Evolutionary conservation across 2,113 vertebrate genomes (phyloP).

Genomic region (Sinocyclocheilus rhinocerous): DNA sequence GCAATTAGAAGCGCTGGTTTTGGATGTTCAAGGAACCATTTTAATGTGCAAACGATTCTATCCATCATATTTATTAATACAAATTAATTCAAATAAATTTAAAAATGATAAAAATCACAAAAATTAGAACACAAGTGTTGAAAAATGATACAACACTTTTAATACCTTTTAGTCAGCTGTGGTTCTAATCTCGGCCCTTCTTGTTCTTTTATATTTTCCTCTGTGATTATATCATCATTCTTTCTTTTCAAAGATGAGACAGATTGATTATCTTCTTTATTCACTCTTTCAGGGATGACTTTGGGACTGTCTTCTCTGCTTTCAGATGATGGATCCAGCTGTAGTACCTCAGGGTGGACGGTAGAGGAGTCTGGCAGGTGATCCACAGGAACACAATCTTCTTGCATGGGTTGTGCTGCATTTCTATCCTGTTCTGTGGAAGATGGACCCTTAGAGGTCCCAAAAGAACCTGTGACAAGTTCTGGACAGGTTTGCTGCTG

Average conservation of each 20-base stretch:
- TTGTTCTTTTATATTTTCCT: not conserved
- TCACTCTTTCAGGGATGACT: not conserved
- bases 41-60: not conserved
- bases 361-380: not conserved
- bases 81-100: not conserved
- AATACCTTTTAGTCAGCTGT: constrained; percentile 4
- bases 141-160: not conserved
- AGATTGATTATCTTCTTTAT: constrained; percentile 1
- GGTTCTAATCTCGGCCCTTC: not conserved
- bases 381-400: not conserved
- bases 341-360: not conserved
- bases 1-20: not conserved
- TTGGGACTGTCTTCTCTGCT: not conserved
- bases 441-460: not conserved
- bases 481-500: constrained; percentile 10
- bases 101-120: not conserved
- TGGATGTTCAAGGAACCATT: not conserved
- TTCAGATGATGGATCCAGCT: not conserved
- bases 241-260: constrained; percentile 3
- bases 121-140: not conserved
- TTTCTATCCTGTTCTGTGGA: not conserved
- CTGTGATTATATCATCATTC: not conserved
- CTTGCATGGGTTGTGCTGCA: not conserved
- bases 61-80: not conserved
- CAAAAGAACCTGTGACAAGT: not conserved